Percentiles rank a stretch among this genome's conserved stretches.
Evolutionary conservation across 2,888 invertebrate genomes (phyloP).

Genomic region (Acanthopleura granulata): DNA sequence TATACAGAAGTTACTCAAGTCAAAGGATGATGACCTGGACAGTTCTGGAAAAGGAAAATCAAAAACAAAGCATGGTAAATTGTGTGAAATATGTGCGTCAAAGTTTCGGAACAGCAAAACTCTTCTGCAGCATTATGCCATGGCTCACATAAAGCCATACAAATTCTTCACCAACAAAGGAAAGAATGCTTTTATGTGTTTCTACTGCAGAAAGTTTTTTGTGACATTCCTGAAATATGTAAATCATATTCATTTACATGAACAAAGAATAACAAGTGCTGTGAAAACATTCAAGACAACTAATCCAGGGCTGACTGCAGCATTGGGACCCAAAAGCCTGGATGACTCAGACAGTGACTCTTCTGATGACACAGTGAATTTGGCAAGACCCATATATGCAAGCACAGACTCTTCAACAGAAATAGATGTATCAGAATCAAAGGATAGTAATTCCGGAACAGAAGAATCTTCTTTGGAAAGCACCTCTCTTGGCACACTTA

Average conservation of each 20-base stretch:
- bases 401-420: conserved; percentile 1
- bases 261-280: neutral
- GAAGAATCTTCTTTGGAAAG: neutral
- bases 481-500: neutral
- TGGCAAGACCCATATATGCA: neutral
- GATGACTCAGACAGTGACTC: conserved; percentile 7
- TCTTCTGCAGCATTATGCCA: conserved; percentile 3
- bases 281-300: neutral
- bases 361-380: neutral
- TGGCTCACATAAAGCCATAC: neutral
- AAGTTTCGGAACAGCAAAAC: conserved; percentile 6
- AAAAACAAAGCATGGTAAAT: neutral
- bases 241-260: conserved; percentile 2
- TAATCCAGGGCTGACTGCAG: neutral
- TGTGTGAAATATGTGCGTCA: neutral
- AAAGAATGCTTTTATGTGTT: conserved; percentile 14
- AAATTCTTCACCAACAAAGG: conserved; percentile 14
- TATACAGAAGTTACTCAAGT: neutral
- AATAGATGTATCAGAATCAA: neutral
- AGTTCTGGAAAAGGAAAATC: neutral
- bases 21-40: neutral
- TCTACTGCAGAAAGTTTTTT: conserved; percentile 6
- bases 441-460: neutral
- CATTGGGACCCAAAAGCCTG: too few species aligned
- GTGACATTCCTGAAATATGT: conserved; percentile 7